Evolutionary conservation across 2,797 vertebrate genomes (phyloP).

Genomic region (Luscinia luscinia): DNA sequence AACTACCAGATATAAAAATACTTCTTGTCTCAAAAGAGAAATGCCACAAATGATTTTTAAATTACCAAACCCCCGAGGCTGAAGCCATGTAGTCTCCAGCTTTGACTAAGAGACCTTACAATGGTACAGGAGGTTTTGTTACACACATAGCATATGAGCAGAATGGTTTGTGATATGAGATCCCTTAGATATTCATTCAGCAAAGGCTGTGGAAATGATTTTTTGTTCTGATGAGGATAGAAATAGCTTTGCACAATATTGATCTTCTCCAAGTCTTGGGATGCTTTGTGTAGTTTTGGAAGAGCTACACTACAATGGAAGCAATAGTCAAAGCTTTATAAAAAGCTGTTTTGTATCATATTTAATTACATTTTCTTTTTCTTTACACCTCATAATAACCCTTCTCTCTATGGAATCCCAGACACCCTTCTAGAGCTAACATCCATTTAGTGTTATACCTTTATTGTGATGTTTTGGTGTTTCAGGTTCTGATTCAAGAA

Average conservation of each 20-base stretch:
- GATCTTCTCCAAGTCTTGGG: not conserved
- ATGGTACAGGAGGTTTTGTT: conserved; percentile 7
- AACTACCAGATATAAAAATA: conserved; percentile 41
- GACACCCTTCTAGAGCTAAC: not conserved
- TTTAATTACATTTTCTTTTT: not conserved
- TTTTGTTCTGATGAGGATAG: not conserved
- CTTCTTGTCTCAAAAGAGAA: conserved; percentile 27
- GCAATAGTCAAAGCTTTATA: not conserved
- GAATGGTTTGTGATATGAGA: not conserved
- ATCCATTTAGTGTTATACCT: not conserved
- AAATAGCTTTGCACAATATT: conserved; percentile 15
- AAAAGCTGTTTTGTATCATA: not conserved
- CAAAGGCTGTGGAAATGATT: not conserved
- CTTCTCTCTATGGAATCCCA: not conserved
- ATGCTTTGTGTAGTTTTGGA: not conserved
- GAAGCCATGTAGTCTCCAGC: not conserved
- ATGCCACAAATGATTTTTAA: conserved; percentile 20
- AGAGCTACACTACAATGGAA: not conserved
- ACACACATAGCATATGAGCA: not conserved
- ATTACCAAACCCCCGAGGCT: not conserved
- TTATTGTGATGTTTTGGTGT: not conserved
- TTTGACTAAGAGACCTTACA: not conserved
- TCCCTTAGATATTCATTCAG: not conserved
- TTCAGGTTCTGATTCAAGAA: not conserved
- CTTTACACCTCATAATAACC: not conserved